phyloP scores from a whole-genome alignment of 2,888 invertebrate species.

The Uropetala carovei region DNA sequence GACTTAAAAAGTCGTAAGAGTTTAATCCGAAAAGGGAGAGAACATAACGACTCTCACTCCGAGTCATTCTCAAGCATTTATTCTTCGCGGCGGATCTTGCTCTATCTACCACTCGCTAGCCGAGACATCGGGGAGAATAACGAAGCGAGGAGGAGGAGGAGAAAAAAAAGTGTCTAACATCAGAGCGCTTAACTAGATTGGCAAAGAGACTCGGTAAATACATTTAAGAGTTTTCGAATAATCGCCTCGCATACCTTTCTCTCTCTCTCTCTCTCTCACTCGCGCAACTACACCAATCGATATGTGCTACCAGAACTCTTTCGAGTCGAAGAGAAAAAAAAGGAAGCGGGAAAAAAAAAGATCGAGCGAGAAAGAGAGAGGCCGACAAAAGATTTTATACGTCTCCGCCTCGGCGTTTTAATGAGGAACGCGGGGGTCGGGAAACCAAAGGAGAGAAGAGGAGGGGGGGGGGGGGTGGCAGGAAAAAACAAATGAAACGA shows the following conservation, averaged over 20 bases:
- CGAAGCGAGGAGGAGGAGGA: too few species aligned
- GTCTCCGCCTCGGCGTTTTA: constrained; percentile 15
- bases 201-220: neutral
- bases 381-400: constrained; percentile 35
- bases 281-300: neutral
- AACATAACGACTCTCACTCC: neutral
- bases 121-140: neutral
- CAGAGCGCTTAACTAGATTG: neutral
- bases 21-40: constrained; percentile 1
- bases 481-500: constrained; percentile 18
- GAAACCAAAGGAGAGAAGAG: neutral
- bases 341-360: neutral
- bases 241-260: neutral
- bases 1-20: neutral
- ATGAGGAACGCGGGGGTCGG: neutral
- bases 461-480: neutral
- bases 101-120: neutral
- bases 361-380: neutral
- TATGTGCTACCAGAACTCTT: constrained; percentile 5
- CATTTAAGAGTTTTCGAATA: constrained; percentile 19
- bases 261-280: too few species aligned
- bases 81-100: neutral
- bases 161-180: neutral
- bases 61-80: too few species aligned
- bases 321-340: neutral